phyloP scores from a whole-genome alignment of 2,113 vertebrate species.

The Sinocyclocheilus rhinocerous region DNA sequence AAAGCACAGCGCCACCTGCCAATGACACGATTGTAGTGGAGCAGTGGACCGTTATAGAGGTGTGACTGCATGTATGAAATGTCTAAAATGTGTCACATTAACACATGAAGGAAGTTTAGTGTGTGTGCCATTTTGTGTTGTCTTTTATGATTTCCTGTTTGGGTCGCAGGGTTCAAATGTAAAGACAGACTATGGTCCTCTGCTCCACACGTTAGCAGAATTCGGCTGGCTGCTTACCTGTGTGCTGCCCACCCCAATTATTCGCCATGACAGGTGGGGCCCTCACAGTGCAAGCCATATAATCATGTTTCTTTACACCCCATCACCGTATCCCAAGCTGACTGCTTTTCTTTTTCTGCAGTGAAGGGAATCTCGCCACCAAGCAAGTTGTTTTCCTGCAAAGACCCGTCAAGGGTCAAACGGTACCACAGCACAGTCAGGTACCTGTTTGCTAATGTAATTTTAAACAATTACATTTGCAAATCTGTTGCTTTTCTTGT shows the following conservation, averaged over 20 bases:
- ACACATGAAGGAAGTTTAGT: background rate
- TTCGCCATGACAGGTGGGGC: slow-evolving; percentile 90
- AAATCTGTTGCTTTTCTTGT: background rate
- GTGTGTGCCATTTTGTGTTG: background rate
- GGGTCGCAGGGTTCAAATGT: slow-evolving; percentile 83
- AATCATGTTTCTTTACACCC: background rate
- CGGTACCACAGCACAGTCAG: slow-evolving; percentile 60
- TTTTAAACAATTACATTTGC: background rate
- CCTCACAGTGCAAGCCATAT: background rate
- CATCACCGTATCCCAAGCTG: background rate
- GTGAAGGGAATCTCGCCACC: slow-evolving; percentile 94
- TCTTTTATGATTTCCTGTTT: background rate
- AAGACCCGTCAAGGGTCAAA: slow-evolving; percentile 79
- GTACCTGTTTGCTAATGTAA: slow-evolving; percentile 48
- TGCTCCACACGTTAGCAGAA: slow-evolving; percentile 94
- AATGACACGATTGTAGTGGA: slow-evolving; percentile 97
- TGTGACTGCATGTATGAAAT: slow-evolving; percentile 61
- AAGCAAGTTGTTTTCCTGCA: slow-evolving; percentile 97
- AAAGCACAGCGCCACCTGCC: slow-evolving; percentile 75
- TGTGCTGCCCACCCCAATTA: slow-evolving; percentile 90
- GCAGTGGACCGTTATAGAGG: slow-evolving; percentile 97
- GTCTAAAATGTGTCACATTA: background rate
- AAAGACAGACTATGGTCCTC: slow-evolving; percentile 94
- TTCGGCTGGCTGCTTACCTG: slow-evolving; percentile 97
- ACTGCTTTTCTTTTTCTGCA: slow-evolving; percentile 63